Conservation (phyloP, 2,113 vertebrate species). For the Meles meles region DNA sequence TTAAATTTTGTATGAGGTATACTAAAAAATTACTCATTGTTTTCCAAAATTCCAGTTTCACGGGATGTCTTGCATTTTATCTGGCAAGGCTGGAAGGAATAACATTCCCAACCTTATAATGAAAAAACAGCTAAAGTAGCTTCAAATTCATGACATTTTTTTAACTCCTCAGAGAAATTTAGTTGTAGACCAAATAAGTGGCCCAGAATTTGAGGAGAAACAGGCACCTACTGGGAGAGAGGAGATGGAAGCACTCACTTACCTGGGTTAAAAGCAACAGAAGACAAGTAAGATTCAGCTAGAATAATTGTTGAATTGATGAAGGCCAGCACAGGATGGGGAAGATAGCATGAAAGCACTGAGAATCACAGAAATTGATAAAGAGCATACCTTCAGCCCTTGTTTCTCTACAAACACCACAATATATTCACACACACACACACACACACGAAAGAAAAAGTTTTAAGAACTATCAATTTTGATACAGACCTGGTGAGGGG, state of each 20-base stretch:
- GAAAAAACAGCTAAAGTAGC: neutral
- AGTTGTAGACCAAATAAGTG: neutral
- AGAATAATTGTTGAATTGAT: neutral
- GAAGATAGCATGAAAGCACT: neutral
- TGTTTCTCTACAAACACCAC: neutral
- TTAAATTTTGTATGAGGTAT: neutral
- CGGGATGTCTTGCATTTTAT: neutral
- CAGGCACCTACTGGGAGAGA: neutral
- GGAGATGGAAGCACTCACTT: neutral
- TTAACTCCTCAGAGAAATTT: neutral
- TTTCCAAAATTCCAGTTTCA: conserved; percentile 31
- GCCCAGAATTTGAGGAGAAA: neutral
- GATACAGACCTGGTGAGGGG: neutral
- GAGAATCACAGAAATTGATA: neutral
- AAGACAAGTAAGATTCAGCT: neutral
- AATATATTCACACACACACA: neutral
- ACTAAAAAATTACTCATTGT: neutral
- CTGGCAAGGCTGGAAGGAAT: neutral
- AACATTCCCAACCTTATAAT: neutral
- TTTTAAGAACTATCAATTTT: neutral
- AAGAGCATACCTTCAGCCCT: no score
- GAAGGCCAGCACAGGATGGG: neutral
- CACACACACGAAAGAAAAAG: neutral
- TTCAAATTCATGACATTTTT: neutral
- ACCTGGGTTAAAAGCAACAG: neutral